These are phyloP conservation scores for Bos javanicus DNA, from an alignment of 2,113 vertebrate species.

Conservation along the genomic window DNA sequence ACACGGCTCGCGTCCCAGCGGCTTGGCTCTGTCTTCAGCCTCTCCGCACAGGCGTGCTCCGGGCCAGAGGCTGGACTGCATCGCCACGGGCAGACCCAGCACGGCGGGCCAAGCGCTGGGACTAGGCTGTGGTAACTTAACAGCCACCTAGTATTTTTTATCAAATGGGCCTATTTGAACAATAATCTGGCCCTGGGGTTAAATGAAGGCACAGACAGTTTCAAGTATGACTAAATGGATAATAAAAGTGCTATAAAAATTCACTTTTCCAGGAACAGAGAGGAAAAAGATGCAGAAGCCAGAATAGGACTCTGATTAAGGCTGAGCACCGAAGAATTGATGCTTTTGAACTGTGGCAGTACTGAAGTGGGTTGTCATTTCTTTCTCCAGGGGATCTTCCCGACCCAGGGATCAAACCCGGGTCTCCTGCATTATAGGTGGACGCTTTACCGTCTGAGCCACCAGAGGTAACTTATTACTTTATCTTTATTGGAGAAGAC, in stretches of 20 bases:
- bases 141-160: neutral
- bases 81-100: fast-evolving
- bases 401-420: no score
- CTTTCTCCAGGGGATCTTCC: no score
- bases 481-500: no score
- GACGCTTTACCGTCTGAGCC: no score
- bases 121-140: neutral
- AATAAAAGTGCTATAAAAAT: neutral
- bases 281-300: neutral
- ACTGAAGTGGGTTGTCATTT: no score
- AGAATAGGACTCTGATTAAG: neutral
- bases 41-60: neutral
- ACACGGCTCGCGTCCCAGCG: neutral
- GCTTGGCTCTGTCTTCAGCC: neutral
- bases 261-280: neutral
- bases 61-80: neutral
- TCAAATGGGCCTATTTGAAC: neutral
- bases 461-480: no score
- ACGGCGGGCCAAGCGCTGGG: fast-evolving
- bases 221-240: neutral
- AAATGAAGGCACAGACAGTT: neutral
- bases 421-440: no score
- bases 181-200: neutral
- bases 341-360: no score
- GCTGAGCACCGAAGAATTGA: no score